Conservation (phyloP, 2,888 invertebrate species). For the Parnassius glacialis region DNA sequence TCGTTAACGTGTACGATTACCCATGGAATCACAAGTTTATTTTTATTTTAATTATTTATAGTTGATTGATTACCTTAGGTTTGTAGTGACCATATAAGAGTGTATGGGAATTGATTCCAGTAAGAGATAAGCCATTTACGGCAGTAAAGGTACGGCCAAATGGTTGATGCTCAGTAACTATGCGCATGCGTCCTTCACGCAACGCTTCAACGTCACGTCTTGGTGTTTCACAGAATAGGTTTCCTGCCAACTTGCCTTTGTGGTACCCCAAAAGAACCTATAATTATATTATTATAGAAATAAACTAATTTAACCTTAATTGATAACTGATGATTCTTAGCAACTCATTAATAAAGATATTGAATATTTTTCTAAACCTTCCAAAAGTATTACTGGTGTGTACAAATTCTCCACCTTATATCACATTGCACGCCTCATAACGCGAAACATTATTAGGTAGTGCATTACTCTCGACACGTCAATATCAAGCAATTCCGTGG, state of each 20-base stretch:
- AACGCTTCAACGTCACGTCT: conserved; percentile 73
- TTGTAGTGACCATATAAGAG: conserved; percentile 56
- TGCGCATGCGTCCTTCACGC: conserved; percentile 72
- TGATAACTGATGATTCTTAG: no score
- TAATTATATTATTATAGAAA: conserved; percentile 2
- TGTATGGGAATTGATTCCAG: conserved; percentile 57
- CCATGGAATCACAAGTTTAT: no score
- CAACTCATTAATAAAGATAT: no score
- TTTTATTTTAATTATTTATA: no score
- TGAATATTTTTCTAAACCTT: no score
- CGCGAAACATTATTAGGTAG: no score
- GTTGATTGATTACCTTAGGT: conserved; percentile 6
- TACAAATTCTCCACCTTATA: no score
- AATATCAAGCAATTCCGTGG: no score
- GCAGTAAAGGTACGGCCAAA: conserved; percentile 76
- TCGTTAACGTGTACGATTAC: no score
- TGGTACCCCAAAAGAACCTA: conserved; percentile 84
- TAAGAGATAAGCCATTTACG: conserved; percentile 55
- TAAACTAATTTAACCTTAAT: no score
- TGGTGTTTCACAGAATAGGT: conserved; percentile 84
- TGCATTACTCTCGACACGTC: no score
- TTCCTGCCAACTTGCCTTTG: conserved; percentile 84
- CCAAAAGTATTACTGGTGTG: no score
- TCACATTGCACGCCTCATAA: conserved; percentile 60
- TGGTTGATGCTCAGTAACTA: conserved; percentile 79